Conservation (phyloP, 2,797 vertebrate species). For the Oceanodroma leucorhoa region DNA sequence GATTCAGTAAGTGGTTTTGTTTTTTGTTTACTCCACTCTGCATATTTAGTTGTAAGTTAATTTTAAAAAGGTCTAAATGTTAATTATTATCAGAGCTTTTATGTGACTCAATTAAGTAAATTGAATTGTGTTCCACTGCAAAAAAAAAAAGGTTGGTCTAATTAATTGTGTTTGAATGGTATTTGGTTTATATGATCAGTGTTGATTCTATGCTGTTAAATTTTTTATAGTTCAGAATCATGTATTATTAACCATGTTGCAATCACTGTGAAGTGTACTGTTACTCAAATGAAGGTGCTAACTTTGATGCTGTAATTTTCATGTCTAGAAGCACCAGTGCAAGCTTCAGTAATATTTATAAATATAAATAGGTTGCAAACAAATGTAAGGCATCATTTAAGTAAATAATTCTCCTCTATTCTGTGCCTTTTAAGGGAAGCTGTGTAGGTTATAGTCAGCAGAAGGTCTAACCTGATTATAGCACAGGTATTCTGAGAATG, state of each 20-base stretch:
- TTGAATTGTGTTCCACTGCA: background rate
- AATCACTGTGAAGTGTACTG: background rate
- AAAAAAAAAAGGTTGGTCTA: background rate
- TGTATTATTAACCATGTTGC: background rate
- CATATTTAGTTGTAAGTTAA: background rate
- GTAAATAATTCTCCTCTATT: background rate
- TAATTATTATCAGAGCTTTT: background rate
- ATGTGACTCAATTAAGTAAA: background rate
- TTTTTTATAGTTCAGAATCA: background rate
- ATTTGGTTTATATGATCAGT: background rate
- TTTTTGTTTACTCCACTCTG: background rate
- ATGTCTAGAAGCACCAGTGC: background rate
- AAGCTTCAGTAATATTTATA: background rate
- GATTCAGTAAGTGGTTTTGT: background rate
- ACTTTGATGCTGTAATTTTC: background rate
- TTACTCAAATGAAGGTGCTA: background rate
- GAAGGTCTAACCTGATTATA: background rate
- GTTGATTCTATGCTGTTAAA: background rate
- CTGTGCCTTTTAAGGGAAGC: background rate
- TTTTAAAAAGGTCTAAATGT: background rate
- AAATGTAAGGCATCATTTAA: background rate
- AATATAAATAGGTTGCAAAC: background rate
- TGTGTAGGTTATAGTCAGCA: background rate
- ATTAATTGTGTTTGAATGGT: background rate
- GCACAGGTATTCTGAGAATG: background rate